Conservation (phyloP, 2,888 invertebrate genomes). For the Megamerina dolium region DNA sequence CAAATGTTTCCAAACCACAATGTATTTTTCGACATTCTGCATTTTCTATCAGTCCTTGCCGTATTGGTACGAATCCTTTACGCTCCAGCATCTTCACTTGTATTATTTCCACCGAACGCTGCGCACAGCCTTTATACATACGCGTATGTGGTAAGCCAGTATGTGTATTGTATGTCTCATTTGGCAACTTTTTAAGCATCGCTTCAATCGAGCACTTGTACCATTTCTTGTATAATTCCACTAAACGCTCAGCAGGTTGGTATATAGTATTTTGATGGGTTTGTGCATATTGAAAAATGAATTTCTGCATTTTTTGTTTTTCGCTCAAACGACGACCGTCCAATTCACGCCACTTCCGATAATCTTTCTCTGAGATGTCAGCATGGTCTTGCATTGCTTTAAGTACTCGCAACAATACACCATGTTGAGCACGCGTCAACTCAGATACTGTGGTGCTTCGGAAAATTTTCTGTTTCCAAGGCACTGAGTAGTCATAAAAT, state of each 20-base stretch:
- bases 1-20: constrained; percentile 24
- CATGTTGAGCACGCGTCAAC: constrained; percentile 28
- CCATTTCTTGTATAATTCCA: constrained; percentile 28
- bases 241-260: constrained; percentile 24
- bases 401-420: constrained; percentile 29
- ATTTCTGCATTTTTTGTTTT: constrained; percentile 25
- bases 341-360: constrained; percentile 23
- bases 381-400: constrained; percentile 21
- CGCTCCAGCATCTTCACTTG: constrained; percentile 23
- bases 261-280: constrained; percentile 27
- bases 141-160: constrained; percentile 36
- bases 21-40: constrained; percentile 22
- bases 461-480: constrained; percentile 21
- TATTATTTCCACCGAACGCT: constrained; percentile 21
- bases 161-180: constrained; percentile 27
- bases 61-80: constrained; percentile 16
- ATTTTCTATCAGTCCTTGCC: constrained; percentile 6
- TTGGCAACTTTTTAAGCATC: constrained; percentile 16
- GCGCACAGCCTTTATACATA: constrained; percentile 20
- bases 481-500: constrained; percentile 24
- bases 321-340: constrained; percentile 25
- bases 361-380: constrained; percentile 23
- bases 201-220: constrained; percentile 19
- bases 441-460: constrained; percentile 23
- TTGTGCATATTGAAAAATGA: constrained; percentile 25